A percentile compares a stretch with the other conserved stretches of the same genome.
Conservation (phyloP, 2,888 invertebrate species). For the Camponotus fellah region DNA sequence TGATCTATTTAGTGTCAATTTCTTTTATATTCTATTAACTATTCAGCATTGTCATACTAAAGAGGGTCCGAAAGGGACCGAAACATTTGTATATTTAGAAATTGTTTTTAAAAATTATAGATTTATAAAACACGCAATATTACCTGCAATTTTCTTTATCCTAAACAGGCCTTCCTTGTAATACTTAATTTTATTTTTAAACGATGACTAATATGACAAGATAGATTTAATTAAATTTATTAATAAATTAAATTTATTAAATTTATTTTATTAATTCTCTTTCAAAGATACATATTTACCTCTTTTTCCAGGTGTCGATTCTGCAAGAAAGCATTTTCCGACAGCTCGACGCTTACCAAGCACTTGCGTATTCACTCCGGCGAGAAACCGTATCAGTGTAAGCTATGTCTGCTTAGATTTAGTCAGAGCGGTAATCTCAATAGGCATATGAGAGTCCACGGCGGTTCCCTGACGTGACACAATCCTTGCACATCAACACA, state of each 20-base stretch:
- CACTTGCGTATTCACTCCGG: conserved; percentile 96
- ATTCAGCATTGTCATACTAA: too few species aligned
- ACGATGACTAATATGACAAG: neutral
- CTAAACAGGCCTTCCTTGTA: too few species aligned
- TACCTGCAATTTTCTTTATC: too few species aligned
- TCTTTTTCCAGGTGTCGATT: conserved; percentile 91
- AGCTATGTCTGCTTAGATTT: conserved; percentile 97
- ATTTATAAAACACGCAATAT: too few species aligned
- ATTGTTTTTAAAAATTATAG: too few species aligned
- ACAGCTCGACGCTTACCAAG: conserved; percentile 99
- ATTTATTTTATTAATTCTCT: too few species aligned
- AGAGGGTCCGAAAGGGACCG: too few species aligned
- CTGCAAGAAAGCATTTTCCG: conserved; percentile 99
- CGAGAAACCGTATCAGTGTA: conserved; percentile 99
- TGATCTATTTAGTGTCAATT: too few species aligned
- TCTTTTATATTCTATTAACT: too few species aligned
- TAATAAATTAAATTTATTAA: neutral
- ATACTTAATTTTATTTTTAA: neutral
- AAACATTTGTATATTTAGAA: too few species aligned
- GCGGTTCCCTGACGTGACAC: conserved; percentile 86
- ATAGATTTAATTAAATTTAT: neutral
- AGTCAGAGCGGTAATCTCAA: conserved; percentile 99
- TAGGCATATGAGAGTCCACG: conserved; percentile 99
- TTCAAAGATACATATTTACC: too few species aligned
- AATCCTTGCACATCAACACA: conserved; percentile 71